Base-by-base conservation (phyloP, 2,797 vertebrate genomes). In the Aulostomus chinensis region DNA sequence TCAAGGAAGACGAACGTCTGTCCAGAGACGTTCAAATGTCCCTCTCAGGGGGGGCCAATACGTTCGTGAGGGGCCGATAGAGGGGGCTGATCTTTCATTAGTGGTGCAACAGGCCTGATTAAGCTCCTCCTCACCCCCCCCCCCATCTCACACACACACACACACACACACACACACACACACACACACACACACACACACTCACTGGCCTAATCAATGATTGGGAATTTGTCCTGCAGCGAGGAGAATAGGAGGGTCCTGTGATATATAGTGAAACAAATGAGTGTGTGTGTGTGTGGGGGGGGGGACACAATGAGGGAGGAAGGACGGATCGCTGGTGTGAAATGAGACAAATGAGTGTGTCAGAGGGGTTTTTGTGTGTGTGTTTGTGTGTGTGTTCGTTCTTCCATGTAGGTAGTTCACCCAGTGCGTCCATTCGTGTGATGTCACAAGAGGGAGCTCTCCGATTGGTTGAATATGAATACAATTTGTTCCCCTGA, bases 281-380 rank as follows among this genome's bases (percentile, higher is more conserved):
- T n/a, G n/a, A n/a, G n/a, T 65, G 73, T 38, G 43, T 37, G 63
- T 34, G 31, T 52, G 63, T 36, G 31, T 67, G 7, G 52, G 22
- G 43, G 42, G 30, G 22, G 38, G 47, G 20, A 61, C 48, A 78
- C 73, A 78, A 78, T 57, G 62, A 63, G 49, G 56, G 57, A 73
- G 72, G 74, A 72, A 67, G 68, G 53, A 64, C 26, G 52, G 25
- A 26, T 39, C 54, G 14, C 28, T 61, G 63, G 58, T 58, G 78
- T 72, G 74, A 74, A 76, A 72, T 61, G 58, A 62, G 39, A 78
- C 69, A 69, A 78, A 74, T 49, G 39, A 76, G 76, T 62, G 67
- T 74, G 58, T 71, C 42, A 4, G 6, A 1, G 17, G 21, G 30
- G 39, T 59, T 35, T 46, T 37, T 69, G 45, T 30, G 46, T 39